Evolutionary conservation across 2,113 vertebrate species (phyloP).

Genomic region (Axis porcinus): DNA sequence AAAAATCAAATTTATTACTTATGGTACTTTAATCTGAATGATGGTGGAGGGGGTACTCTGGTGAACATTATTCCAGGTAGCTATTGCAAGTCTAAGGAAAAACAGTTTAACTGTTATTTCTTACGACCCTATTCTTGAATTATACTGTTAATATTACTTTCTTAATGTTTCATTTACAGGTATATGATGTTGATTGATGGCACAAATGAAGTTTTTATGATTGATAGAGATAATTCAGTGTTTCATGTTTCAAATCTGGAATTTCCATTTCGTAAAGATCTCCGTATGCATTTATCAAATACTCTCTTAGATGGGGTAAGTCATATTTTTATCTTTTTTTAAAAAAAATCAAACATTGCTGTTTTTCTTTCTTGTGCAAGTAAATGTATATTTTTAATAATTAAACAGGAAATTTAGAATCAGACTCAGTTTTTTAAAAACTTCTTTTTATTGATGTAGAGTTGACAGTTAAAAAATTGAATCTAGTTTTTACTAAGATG

Average conservation of each 20-base stretch:
- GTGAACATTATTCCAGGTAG: neutral
- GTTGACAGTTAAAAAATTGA: neutral
- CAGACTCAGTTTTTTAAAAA: neutral
- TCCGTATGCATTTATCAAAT: constrained; percentile 88
- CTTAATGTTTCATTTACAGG: constrained; percentile 78
- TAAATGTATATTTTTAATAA: constrained; percentile 18
- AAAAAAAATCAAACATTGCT: neutral
- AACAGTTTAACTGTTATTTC: neutral
- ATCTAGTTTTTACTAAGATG: constrained; percentile 20
- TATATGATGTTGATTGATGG: constrained; percentile 99
- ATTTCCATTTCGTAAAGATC: constrained; percentile 97
- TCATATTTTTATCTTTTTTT: neutral
- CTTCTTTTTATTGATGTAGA: neutral
- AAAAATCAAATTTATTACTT: neutral
- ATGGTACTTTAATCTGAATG: neutral
- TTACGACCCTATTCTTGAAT: neutral
- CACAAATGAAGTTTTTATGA: constrained; percentile 96
- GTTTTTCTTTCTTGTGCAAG: neutral
- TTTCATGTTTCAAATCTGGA: constrained; percentile 96
- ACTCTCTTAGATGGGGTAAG: constrained; percentile 98
- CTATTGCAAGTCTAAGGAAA: constrained; percentile 2
- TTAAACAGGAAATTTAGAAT: neutral
- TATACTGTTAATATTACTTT: constrained; percentile 12
- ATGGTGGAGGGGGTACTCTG: neutral
- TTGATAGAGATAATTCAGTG: constrained; percentile 94